Evolutionary conservation across 2,113 vertebrate genomes (phyloP).

Genomic region (Excalfactoria chinensis): DNA sequence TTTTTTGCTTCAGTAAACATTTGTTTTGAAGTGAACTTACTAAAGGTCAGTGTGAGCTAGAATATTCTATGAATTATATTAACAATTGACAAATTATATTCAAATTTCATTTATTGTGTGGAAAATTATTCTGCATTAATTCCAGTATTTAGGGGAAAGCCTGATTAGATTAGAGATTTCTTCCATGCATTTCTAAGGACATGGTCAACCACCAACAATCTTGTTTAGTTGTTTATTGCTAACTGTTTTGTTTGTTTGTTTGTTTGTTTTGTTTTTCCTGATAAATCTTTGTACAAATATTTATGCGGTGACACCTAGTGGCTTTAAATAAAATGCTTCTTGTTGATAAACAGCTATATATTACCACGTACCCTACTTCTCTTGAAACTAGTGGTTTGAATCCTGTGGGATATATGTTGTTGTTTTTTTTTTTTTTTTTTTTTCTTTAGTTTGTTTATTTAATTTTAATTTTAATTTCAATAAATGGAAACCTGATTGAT

Average conservation of each 20-base stretch:
- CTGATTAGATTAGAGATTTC: neutral
- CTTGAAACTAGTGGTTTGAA: neutral
- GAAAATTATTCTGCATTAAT: neutral
- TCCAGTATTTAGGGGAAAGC: neutral
- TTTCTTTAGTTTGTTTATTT: neutral
- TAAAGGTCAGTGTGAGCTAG: neutral
- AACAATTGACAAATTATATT: neutral
- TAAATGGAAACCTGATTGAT: neutral
- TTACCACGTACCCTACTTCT: neutral
- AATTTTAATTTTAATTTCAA: neutral
- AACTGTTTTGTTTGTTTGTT: neutral
- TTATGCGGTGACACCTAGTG: slow-evolving; percentile 69
- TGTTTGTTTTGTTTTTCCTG: neutral
- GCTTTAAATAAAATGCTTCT: slow-evolving; percentile 24
- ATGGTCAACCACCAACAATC: neutral
- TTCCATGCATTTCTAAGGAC: neutral
- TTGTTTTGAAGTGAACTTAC: neutral
- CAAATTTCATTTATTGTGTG: neutral
- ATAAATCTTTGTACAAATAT: slow-evolving; percentile 27
- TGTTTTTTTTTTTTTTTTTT: neutral
- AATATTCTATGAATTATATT: neutral
- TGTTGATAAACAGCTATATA: neutral
- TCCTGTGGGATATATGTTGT: neutral
- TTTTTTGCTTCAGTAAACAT: neutral
- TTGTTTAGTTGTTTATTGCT: neutral